A percentile compares a stretch with the other conserved stretches of the same genome.
phyloP scores from a whole-genome alignment of 64 coral and sea anemone species.

The Montipora foliosa region DNA sequence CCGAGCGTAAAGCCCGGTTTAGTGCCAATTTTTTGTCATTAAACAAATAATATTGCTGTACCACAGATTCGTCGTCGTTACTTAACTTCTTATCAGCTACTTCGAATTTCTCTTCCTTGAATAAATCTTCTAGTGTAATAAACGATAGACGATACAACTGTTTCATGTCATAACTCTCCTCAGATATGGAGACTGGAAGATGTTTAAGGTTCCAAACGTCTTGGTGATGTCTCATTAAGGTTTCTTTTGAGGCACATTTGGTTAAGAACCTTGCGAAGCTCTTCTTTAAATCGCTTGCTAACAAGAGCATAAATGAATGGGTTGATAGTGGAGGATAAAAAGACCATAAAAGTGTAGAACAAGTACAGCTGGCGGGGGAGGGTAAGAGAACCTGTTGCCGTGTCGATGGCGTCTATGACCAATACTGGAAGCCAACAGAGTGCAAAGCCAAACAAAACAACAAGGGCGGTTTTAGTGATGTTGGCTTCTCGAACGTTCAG shows the following conservation, averaged over 20 bases:
- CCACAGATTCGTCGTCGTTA: too few relatives aligned
- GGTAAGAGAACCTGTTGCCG: slow-evolving; percentile 2
- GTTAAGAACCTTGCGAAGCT: slow-evolving; percentile 31
- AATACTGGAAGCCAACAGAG: slow-evolving; percentile 60
- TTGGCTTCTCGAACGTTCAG: slow-evolving; percentile 39
- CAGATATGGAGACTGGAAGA: background rate
- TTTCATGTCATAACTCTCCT: too few relatives aligned
- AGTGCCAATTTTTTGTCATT: too few relatives aligned
- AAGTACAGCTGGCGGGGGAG: slow-evolving; percentile 41
- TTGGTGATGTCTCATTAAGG: too few relatives aligned
- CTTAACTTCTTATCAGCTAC: too few relatives aligned
- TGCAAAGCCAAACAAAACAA: slow-evolving; percentile 52
- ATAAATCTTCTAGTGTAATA: too few relatives aligned
- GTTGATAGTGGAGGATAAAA: slow-evolving; percentile 35
- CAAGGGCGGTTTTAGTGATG: slow-evolving; percentile 39
- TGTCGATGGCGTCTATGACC: slow-evolving; percentile 39
- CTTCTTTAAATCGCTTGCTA: slow-evolving; percentile 54
- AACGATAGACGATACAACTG: too few relatives aligned
- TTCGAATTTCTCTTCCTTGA: too few relatives aligned
- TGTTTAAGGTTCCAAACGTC: background rate
- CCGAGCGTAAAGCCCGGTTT: too few relatives aligned
- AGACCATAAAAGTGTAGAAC: slow-evolving; percentile 58
- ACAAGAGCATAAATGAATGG: slow-evolving; percentile 56
- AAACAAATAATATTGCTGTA: too few relatives aligned
- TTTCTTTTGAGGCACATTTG: background rate